A percentile compares a stretch with the other conserved stretches of the same genome.
Evolutionary conservation across 2,113 vertebrate genomes (phyloP).

Genomic region (Origma solitaria): DNA sequence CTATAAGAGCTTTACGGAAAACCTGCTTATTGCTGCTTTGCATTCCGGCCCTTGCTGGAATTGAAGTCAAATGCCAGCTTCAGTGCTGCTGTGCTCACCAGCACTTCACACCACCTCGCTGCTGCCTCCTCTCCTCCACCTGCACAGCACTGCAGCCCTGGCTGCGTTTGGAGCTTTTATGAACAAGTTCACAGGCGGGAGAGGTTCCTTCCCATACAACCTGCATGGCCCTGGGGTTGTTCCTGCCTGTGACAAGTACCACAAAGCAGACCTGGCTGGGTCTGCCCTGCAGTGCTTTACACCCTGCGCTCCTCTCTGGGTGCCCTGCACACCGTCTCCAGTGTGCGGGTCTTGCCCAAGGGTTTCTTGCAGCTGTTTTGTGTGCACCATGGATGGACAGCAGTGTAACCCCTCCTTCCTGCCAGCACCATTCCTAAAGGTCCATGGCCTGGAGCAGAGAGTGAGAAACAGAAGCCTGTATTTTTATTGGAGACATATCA

Average conservation of each 20-base stretch:
- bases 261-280: neutral
- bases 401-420: neutral
- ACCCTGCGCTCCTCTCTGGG: neutral
- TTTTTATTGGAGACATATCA: neutral
- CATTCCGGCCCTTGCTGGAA: neutral
- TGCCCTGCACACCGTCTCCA: neutral
- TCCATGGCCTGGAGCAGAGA: neutral
- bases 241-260: neutral
- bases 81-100: neutral
- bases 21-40: neutral
- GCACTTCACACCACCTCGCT: neutral
- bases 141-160: rapidly evolving
- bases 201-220: neutral
- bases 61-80: neutral
- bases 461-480: neutral
- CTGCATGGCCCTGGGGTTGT: rapidly evolving
- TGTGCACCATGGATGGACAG: neutral
- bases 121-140: neutral
- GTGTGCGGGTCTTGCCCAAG: neutral
- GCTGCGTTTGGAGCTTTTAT: neutral
- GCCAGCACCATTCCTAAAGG: neutral
- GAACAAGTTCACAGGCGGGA: neutral
- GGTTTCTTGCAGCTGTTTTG: neutral
- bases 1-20: neutral
- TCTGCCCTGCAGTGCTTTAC: neutral